Evolutionary conservation across 2,888 invertebrate species (phyloP).

Genomic region (Lymantria dispar): DNA sequence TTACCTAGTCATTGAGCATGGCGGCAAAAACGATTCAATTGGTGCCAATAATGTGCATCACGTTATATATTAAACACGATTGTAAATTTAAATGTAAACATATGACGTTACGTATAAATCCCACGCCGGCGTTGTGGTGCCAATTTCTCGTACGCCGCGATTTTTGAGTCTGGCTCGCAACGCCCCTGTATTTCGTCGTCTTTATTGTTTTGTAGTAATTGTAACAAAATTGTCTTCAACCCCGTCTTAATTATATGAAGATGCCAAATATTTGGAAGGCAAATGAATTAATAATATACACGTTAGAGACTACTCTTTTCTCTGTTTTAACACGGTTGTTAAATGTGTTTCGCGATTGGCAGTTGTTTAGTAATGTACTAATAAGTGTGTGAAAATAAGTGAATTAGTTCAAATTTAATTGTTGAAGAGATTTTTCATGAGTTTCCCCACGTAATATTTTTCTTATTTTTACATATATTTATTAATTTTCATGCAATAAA

Average conservation of each 20-base stretch:
- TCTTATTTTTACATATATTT: too few relatives aligned
- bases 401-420: too few relatives aligned
- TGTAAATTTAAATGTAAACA: constrained; percentile 50
- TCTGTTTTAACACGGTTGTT: constrained; percentile 45
- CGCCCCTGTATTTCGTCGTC: constrained; percentile 44
- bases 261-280: constrained; percentile 50
- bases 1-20: constrained; percentile 11
- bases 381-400: constrained; percentile 47
- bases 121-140: constrained; percentile 43
- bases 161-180: constrained; percentile 44
- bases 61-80: constrained; percentile 27
- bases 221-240: constrained; percentile 31
- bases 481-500: too few relatives aligned
- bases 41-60: constrained; percentile 39
- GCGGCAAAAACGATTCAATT: constrained; percentile 26
- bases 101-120: constrained; percentile 44
- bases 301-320: constrained; percentile 43
- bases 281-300: constrained; percentile 37
- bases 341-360: constrained; percentile 48
- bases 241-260: constrained; percentile 23
- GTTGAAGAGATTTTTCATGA: too few relatives aligned
- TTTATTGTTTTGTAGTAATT: constrained; percentile 35
- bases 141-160: constrained; percentile 65
- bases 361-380: constrained; percentile 50
- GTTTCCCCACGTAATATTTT: too few relatives aligned